Conservation (phyloP, 37 sponge, comb jelly and placozoan species). For the Chondrilla cf. caribensis region DNA sequence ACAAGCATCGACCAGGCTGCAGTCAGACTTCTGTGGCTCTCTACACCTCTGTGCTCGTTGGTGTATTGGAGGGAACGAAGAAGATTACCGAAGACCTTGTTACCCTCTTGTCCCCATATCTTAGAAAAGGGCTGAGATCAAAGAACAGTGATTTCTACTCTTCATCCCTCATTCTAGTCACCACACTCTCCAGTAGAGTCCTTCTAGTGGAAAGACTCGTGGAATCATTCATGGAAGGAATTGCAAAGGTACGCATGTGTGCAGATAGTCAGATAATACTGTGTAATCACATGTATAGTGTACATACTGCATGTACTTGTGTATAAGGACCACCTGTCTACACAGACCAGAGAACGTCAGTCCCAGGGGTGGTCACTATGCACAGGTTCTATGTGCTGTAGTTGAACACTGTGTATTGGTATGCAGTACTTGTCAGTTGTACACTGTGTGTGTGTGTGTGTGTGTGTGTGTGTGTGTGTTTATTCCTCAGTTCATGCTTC, state of each 20-base stretch:
- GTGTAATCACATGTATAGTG: neutral
- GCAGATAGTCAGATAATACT: neutral
- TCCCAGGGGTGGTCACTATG: too few species aligned
- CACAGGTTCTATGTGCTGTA: neutral
- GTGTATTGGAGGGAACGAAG: slow-evolving; percentile 33
- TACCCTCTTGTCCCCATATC: slow-evolving; percentile 38
- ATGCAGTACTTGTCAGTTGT: too few species aligned
- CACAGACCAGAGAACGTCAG: too few species aligned
- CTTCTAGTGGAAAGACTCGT: slow-evolving; percentile 41
- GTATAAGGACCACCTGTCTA: too few species aligned
- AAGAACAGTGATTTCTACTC: slow-evolving; percentile 39
- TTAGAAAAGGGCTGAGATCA: slow-evolving; percentile 77
- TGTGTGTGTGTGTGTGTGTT: neutral
- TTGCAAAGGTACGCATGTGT: slow-evolving; percentile 58
- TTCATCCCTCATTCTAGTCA: slow-evolving; percentile 54
- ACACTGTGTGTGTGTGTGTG: too few species aligned
- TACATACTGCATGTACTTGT: neutral
- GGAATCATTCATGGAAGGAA: slow-evolving; percentile 38
- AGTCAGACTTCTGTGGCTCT: slow-evolving; percentile 16
- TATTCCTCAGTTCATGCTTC: neutral
- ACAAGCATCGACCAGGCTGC: slow-evolving; percentile 1
- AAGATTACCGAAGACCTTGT: slow-evolving; percentile 59
- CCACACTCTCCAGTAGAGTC: slow-evolving; percentile 38
- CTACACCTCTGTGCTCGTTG: slow-evolving; percentile 51
- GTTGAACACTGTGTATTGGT: too few species aligned